phyloP scores from a whole-genome alignment of 2,888 invertebrate species.

The Mylabris sibirica region DNA sequence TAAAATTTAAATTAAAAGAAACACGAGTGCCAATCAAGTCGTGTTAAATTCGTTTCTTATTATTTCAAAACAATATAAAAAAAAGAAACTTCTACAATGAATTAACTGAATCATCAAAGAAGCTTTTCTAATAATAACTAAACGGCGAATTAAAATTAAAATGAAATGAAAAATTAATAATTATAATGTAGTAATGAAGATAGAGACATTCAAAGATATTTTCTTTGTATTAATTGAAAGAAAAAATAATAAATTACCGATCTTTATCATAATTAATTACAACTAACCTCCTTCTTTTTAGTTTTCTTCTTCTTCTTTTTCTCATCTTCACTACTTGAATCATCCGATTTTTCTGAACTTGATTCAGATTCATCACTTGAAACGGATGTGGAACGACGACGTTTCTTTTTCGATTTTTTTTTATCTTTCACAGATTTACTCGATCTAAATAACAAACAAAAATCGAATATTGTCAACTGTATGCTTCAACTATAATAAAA shows the following conservation, averaged over 20 bases:
- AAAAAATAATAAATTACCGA: constrained; percentile 9
- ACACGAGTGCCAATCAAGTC: constrained; percentile 8
- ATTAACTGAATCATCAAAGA: not conserved
- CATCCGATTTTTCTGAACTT: constrained; percentile 52
- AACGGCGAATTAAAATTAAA: not conserved
- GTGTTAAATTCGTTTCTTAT: not conserved
- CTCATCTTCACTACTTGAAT: constrained; percentile 61
- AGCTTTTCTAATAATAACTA: not conserved
- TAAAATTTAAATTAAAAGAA: not conserved
- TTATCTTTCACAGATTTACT: constrained; percentile 57
- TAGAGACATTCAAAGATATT: constrained; percentile 15
- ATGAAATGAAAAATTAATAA: not conserved
- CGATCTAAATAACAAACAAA: constrained; percentile 47
- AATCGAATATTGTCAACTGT: constrained; percentile 13
- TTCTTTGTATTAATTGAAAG: not conserved
- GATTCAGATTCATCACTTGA: constrained; percentile 49
- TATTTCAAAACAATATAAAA: not conserved
- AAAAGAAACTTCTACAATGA: not conserved
- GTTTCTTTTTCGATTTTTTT: constrained; percentile 57
- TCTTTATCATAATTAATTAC: not conserved
- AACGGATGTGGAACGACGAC: constrained; percentile 50
- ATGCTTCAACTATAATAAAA: not conserved
- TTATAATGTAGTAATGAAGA: not conserved
- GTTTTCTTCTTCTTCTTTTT: constrained; percentile 62
- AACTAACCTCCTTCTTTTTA: constrained; percentile 63